Base-by-base conservation (phyloP, 2,888 invertebrate species). In the Phalangium opilio region DNA sequence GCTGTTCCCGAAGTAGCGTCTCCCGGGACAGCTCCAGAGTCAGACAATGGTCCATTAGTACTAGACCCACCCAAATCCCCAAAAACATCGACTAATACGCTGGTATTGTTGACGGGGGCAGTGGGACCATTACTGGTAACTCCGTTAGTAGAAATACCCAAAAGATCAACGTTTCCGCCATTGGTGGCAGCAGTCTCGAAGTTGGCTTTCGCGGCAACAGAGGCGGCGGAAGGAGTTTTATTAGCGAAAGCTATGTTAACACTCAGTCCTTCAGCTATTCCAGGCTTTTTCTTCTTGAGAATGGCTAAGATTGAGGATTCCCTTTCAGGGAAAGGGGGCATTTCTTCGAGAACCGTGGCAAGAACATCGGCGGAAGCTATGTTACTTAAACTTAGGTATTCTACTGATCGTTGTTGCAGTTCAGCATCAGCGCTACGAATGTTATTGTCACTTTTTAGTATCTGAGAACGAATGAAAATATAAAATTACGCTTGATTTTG, bases 321-420 rank as follows among this genome's bases (percentile, higher is more conserved):
- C 57, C 96, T 76, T 70, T 98, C 98, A 3, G 98, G 93, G 71
- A 96, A 98, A 44, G 96, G 95, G 53, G 98, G 98, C 98, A 98
- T 98, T 73, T 98, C 98, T 73, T 98, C 98, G 57, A 98, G 71
- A 44, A 96, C 95, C 44, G 95, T 96, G 19, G 95, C 95, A 75
- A 98, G 71, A 49, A 98, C 95, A 75, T 98, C 96, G 47, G 90
- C 81, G 55, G 91, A 87, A 27, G 95, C 91, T 52, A 95, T 85
- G 62, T 89, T 86, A 66, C 91, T 93, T 52, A 98, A 73, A 63
- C 93, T 90, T 51, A 98, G 72, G 70, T 98, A 98, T 71, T 99
- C 98, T 50, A 93, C 90, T 45, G 96, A 91, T 60, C 98, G 75
- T 67, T 98, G 98, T 64, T 98, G 98, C 49, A 99, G 70, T 67